Evolutionary conservation across 1,140 invertebrate genomes (phyloP), one percentile per base, ranked within the genome.

Genomic region (Venustaconcha ellipsiformis): DNA sequence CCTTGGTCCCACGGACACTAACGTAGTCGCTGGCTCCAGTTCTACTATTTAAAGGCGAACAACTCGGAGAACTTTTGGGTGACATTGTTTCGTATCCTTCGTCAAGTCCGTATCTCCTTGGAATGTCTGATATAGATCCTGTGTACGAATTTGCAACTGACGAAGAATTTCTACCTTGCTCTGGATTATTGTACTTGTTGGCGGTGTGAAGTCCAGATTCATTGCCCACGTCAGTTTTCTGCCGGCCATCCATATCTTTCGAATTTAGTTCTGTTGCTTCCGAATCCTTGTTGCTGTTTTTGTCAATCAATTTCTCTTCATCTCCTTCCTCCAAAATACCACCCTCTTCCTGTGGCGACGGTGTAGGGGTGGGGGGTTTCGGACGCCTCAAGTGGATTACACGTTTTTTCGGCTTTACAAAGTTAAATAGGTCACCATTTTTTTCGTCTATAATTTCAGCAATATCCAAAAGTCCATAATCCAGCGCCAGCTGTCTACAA

Each of bases 401-500:
- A 8, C 83, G 64, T 14, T 79, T 55, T 30, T 70, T 76, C 0
- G 75, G 83, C 64, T 76, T 80, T 5, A 86, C 66, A 59, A 83
- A 84, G 14, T 68, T 72, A 55, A 87, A 85, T 15, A 84, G 26
- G 17, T 82, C 72, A 14, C 77, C 69, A 72, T 84, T 82, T n/a
- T 81, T 78, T 20, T 70, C 37, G 78, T 89, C 88, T 18, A 89
- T 87, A 11, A 88, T 67, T 63, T 89, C 83, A 12, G 88, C 87
- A 26, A 88, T 78, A 26, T 88, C 76, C 15, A 71, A 62, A 68
- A 88, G 68, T 18, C 70, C 78, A 14, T 80, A 55, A 70, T 88
- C 85, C 63, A 86, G 88, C 4, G 88, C 88, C 82, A 89, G 82
- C 74, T 88, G 82, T 55, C 87, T 73, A 64, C 85, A 86, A 3